Base-by-base conservation (phyloP, 2,113 vertebrate species). In the Callocephalon fimbriatum region DNA sequence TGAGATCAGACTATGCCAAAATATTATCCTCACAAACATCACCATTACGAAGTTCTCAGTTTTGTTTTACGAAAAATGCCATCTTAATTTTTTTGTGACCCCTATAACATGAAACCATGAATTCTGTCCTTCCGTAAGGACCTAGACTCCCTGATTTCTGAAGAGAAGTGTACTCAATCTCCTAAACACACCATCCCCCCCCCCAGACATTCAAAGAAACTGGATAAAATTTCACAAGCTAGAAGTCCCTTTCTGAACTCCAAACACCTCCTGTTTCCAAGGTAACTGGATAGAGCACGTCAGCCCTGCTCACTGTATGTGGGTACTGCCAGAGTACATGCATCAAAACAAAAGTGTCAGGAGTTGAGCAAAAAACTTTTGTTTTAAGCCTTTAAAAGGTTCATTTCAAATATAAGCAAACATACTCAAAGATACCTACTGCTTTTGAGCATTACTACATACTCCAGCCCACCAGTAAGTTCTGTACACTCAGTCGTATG, bases 251-350 rank as follows among this genome's bases (percentile, higher is more conserved):
- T 62, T 76, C 74, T 86, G 31, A 86, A 79, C 23, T 25, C 31
- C 23, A 44, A 71, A 71, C 8, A 48, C 9, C 67, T 40, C 32
- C 35, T 0, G 0, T 45, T 75, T 77, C 48, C 15, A 35, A 9
- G 8, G 15, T 9, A 4, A 5, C 26, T 73, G 1, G 0, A 23
- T 12, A 59, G 10, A 79, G 65, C 35, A 32, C 2, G 13, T 75
- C 5, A 83, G 16, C 23, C 40, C 19, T 16, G 9, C n/a, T 58
- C 19, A 20, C 26, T 27, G 3, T 21, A 8, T 8, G 16, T 27
- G 20, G 17, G n/a, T 38, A 54, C 18, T 0, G 0, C 35, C 29
- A 72, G 51, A 51, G 23, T 18, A 45, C 31, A 18, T 0, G 11
- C 11, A 27, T 18, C 71, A 76, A 48, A 73, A 31, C 18, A 79